phyloP scores from a whole-genome alignment of 2,113 vertebrate genomes.

The Coracopsis vasa region DNA sequence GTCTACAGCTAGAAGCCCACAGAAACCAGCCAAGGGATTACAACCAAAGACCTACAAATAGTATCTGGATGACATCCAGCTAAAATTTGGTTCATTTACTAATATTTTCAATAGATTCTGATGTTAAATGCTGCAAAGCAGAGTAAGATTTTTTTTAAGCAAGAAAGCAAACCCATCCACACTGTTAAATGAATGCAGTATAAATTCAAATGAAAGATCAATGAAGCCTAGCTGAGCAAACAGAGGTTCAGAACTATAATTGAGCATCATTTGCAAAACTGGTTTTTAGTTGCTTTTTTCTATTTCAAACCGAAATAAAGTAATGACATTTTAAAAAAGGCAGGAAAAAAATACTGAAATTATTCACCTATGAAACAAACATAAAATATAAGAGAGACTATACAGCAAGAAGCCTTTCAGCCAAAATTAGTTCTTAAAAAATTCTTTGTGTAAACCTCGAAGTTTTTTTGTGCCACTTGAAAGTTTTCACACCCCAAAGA shows the following conservation, averaged over 20 bases:
- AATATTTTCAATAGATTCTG: conserved; percentile 10
- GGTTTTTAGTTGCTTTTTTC: neutral
- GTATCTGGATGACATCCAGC: neutral
- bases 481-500: neutral
- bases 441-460: neutral
- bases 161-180: neutral
- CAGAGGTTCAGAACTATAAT: neutral
- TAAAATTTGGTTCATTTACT: neutral
- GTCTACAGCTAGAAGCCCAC: neutral
- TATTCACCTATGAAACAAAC: neutral
- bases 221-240: neutral
- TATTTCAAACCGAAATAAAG: conserved; percentile 10
- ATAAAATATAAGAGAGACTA: neutral
- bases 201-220: neutral
- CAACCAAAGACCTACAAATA: neutral
- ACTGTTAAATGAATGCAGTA: neutral
- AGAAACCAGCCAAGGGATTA: neutral
- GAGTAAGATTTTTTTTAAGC: neutral
- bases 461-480: neutral
- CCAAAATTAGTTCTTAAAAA: neutral
- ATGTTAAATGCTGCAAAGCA: neutral
- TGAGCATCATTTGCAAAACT: conserved; percentile 17
- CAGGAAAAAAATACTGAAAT: neutral
- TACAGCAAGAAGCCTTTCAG: neutral
- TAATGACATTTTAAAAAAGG: neutral